Evolutionary conservation across 2,113 vertebrate species (phyloP).

Genomic region (Trichomycterus rosablanca): DNA sequence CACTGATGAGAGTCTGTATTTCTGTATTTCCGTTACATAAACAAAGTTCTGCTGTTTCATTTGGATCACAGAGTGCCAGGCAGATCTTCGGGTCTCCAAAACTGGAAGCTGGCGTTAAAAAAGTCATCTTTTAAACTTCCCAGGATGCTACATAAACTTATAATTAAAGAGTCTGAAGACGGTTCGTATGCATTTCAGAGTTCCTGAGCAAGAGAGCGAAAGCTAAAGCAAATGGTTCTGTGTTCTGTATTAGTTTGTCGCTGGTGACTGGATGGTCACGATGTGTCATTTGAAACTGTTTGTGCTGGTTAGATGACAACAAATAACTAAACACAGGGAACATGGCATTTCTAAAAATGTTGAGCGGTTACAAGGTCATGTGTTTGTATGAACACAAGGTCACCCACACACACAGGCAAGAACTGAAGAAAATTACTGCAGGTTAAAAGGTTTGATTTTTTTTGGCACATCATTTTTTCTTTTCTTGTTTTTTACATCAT

Average conservation of each 20-base stretch:
- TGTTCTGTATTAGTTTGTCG: slow-evolving; percentile 35
- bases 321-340: slow-evolving; percentile 1
- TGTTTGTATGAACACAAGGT: slow-evolving; percentile 38
- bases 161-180: slow-evolving; percentile 14
- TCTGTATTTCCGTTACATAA: slow-evolving; percentile 8
- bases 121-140: slow-evolving; percentile 9
- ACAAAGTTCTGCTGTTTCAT: too few relatives aligned
- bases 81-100: slow-evolving; percentile 18
- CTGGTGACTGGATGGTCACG: too few relatives aligned
- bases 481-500: slow-evolving; percentile 36
- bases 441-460: slow-evolving; percentile 32
- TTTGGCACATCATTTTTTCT: slow-evolving; percentile 57
- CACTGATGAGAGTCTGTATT: slow-evolving; percentile 15
- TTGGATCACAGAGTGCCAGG: too few relatives aligned
- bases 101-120: slow-evolving; percentile 33
- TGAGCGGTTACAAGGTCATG: not conserved
- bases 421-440: slow-evolving; percentile 41
- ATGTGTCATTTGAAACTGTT: too few relatives aligned
- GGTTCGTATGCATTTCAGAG: slow-evolving; percentile 22
- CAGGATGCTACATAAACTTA: slow-evolving; percentile 27
- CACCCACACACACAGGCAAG: slow-evolving; percentile 39
- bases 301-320: slow-evolving; percentile 42
- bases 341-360: not conserved
- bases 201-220: slow-evolving; percentile 43
- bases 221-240: slow-evolving; percentile 26